Evolutionary conservation across 2,888 invertebrate genomes (phyloP).

Genomic region (Drosophila mayaguana): DNA sequence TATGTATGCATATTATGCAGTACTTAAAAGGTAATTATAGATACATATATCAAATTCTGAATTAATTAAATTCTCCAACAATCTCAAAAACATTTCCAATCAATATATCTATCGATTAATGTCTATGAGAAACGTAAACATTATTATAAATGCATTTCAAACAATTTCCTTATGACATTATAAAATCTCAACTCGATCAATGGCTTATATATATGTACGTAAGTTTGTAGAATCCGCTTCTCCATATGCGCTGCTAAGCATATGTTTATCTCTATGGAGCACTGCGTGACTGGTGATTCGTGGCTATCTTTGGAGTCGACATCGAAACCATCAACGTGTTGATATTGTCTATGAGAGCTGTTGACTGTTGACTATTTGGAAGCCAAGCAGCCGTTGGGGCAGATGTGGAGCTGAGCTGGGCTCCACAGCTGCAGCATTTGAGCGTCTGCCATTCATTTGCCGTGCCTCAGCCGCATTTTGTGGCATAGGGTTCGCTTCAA

Average conservation of each 20-base stretch:
- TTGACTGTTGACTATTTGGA: constrained; percentile 10
- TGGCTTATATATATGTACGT: too few relatives aligned
- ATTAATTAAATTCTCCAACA: too few relatives aligned
- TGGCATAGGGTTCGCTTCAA: constrained; percentile 16
- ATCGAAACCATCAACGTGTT: constrained; percentile 8
- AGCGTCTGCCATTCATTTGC: constrained; percentile 29
- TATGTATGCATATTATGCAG: too few relatives aligned
- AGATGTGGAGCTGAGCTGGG: constrained; percentile 1
- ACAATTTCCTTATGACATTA: background rate
- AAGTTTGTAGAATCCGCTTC: background rate
- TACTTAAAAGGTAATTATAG: too few relatives aligned
- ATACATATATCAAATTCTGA: too few relatives aligned
- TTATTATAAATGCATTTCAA: background rate
- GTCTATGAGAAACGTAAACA: too few relatives aligned
- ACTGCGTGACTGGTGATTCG: constrained; percentile 9
- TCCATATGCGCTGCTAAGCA: background rate
- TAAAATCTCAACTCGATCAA: background rate
- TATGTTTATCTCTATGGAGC: background rate
- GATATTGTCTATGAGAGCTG: constrained; percentile 14
- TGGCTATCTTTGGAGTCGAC: background rate
- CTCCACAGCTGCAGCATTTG: constrained; percentile 16
- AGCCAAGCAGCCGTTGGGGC: constrained; percentile 23
- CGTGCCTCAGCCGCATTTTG: constrained; percentile 18
- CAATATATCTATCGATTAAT: too few relatives aligned
- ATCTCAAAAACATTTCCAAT: too few relatives aligned